Evolutionary conservation across 2,113 vertebrate genomes (phyloP).

Genomic region (Micronycteris hirsuta): DNA sequence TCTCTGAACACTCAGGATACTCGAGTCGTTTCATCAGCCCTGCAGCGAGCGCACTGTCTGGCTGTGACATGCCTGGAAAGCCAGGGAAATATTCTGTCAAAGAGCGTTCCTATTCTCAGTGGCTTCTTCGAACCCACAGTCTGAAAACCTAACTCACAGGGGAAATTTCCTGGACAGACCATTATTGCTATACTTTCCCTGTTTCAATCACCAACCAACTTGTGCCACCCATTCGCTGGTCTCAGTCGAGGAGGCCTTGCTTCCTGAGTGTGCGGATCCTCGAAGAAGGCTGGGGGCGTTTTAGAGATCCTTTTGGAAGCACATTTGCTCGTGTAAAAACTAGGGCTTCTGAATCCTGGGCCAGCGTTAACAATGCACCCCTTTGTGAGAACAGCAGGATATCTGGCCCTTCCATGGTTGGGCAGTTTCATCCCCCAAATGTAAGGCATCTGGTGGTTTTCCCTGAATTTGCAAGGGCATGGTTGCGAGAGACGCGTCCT

Average conservation of each 20-base stretch:
- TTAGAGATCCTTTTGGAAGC: background rate
- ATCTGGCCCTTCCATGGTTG: background rate
- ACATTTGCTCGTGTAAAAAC: constrained; percentile 4
- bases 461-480: background rate
- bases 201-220: background rate
- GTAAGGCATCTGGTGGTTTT: background rate
- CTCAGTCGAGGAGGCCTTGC: constrained; percentile 6
- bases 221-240: background rate
- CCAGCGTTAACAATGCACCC: background rate
- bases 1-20: constrained; percentile 40
- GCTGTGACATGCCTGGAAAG: constrained; percentile 45
- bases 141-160: background rate
- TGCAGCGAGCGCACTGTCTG: constrained; percentile 3
- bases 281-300: background rate
- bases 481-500: background rate
- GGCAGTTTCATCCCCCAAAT: background rate
- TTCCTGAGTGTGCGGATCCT: background rate
- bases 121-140: constrained; percentile 48
- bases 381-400: background rate
- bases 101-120: constrained; percentile 44
- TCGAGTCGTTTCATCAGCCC: constrained; percentile 46
- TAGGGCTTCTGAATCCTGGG: background rate
- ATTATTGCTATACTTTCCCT: background rate
- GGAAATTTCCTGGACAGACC: constrained; percentile 22
- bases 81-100: constrained; percentile 45